Percentiles rank a stretch among this genome's conserved stretches.
These are phyloP conservation scores for Drosophila rufa DNA, from an alignment of 1,140 invertebrate genomes.

Conservation along the genomic window DNA sequence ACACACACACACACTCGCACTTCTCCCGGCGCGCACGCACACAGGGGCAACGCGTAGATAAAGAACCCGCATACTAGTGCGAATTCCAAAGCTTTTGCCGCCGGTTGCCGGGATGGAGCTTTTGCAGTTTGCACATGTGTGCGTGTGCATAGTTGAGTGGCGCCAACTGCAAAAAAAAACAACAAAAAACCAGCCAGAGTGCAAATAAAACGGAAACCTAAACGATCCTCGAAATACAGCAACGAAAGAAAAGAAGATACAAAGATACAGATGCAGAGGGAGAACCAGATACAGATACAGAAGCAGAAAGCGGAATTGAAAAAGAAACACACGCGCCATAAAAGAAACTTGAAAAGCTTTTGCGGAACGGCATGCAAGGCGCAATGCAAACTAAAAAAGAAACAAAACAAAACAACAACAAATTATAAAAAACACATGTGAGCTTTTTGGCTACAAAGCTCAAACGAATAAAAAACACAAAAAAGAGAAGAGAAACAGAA, in stretches of 20 bases:
- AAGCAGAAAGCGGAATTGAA: constrained; percentile 3
- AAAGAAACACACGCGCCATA: constrained; percentile 14
- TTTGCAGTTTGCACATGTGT: constrained; percentile 55
- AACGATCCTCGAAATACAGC: constrained; percentile 46
- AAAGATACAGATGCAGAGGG: constrained; percentile 11
- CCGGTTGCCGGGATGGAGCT: constrained; percentile 36
- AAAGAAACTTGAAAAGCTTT: constrained; percentile 34
- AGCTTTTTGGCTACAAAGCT: constrained; percentile 61
- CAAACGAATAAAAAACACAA: constrained; percentile 19
- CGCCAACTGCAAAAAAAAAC: constrained; percentile 40
- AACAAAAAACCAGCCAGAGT: constrained; percentile 1
- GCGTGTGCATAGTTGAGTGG: constrained; percentile 60
- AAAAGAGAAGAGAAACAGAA: constrained; percentile 5
- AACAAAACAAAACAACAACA: constrained; percentile 12
- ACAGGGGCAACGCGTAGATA: constrained; percentile 37
- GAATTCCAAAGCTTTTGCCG: constrained; percentile 50
- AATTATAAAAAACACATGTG: constrained; percentile 55
- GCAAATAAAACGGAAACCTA: constrained; percentile 36
- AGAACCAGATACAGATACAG: constrained; percentile 1
- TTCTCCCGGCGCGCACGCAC: constrained; percentile 4
- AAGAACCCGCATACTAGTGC: constrained; percentile 40
- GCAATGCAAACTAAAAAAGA: constrained; percentile 53
- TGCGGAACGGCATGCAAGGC: constrained; percentile 44
- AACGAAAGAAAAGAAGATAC: constrained; percentile 12
- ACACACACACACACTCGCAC: constrained; percentile 31